These are phyloP conservation scores for Formicarius rufipectus DNA, from an alignment of 2,113 vertebrate species.

Conservation along the genomic window DNA sequence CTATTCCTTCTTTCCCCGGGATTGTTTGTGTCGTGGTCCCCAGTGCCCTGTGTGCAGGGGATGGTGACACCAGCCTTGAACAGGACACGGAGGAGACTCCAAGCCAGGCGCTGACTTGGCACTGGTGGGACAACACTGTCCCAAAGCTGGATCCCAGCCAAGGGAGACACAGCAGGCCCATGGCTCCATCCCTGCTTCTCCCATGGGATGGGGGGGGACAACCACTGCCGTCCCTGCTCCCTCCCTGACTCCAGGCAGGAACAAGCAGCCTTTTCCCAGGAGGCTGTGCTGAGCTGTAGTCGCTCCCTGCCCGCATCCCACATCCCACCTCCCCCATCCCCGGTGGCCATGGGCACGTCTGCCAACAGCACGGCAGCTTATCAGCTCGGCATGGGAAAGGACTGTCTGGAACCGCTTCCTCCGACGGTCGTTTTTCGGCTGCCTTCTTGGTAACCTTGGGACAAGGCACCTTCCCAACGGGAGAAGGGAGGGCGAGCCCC, in stretches of 20 bases:
- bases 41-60: not conserved
- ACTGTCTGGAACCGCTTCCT: not conserved
- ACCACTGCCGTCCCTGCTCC: not conserved
- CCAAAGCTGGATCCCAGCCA: not conserved
- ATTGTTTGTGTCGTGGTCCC: rapidly evolving
- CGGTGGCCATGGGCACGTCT: not conserved
- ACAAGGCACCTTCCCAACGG: not conserved
- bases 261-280: not conserved
- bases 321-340: not conserved
- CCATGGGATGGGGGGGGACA: rapidly evolving
- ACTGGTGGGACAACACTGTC: not conserved
- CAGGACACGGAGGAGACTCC: not conserved
- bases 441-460: not conserved
- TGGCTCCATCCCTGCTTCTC: not conserved
- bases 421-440: not conserved
- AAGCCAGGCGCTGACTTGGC: not conserved
- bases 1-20: not conserved
- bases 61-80: not conserved
- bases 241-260: not conserved
- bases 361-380: not conserved
- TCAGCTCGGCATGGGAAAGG: not conserved
- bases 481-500: not conserved
- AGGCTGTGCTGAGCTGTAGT: not conserved
- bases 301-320: not conserved
- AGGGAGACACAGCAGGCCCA: not conserved